These are phyloP conservation scores for Netelia inedita DNA, from an alignment of 2,888 invertebrate genomes.

Conservation along the genomic window DNA sequence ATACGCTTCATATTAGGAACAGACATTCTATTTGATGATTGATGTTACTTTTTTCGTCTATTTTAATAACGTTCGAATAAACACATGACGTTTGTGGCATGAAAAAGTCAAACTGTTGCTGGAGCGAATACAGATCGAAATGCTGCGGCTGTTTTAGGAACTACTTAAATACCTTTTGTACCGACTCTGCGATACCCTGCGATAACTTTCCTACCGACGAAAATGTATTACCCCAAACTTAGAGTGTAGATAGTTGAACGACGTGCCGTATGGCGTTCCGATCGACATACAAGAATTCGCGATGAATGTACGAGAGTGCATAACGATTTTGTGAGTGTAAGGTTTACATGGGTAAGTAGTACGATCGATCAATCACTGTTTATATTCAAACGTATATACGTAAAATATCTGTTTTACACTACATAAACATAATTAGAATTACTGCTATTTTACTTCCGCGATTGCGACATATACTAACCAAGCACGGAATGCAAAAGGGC, in stretches of 20 bases:
- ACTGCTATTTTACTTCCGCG: no score
- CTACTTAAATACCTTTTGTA: background rate
- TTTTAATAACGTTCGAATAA: constrained; percentile 35
- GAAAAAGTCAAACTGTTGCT: constrained; percentile 40
- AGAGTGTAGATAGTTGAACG: background rate
- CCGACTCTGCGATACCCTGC: no score
- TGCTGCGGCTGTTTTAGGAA: background rate
- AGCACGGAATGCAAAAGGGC: no score
- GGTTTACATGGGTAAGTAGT: background rate
- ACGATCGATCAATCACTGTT: no score
- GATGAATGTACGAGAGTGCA: background rate
- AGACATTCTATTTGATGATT: constrained; percentile 39
- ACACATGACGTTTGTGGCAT: constrained; percentile 46
- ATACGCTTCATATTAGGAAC: constrained; percentile 10
- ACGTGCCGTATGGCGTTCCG: background rate
- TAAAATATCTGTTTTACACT: no score
- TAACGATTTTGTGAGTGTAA: background rate
- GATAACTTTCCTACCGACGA: no score
- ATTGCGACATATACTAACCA: no score
- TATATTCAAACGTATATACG: no score
- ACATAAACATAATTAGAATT: no score
- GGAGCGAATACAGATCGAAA: background rate
- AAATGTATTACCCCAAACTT: no score
- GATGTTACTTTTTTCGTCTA: background rate
- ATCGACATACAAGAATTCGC: background rate